Evolutionary conservation across 1,140 invertebrate species (phyloP).

Genomic region (Nomia melanderi): DNA sequence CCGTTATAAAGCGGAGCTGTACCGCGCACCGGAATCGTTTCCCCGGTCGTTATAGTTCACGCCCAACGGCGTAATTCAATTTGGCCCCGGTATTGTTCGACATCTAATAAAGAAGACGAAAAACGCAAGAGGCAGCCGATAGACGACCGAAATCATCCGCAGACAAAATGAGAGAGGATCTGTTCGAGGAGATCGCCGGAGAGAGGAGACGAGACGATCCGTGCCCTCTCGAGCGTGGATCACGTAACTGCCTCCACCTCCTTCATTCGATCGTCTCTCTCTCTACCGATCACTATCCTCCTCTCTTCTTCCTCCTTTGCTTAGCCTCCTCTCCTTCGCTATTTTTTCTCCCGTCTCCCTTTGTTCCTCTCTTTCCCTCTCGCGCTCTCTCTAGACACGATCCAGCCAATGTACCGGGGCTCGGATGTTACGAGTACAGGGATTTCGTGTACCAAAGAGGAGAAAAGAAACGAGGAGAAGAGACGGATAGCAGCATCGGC

Average conservation of each 20-base stretch:
- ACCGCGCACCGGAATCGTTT: no score
- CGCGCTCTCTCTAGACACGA: conserved; percentile 57
- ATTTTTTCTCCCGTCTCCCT: conserved; percentile 37
- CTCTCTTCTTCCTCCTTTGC: conserved; percentile 23
- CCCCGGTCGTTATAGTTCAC: conserved; percentile 21
- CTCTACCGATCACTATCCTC: no score
- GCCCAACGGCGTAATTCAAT: conserved; percentile 40
- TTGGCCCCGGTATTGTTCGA: conserved; percentile 34
- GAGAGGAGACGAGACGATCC: conserved; percentile 48
- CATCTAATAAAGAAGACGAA: conserved; percentile 30
- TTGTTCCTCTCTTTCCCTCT: conserved; percentile 24
- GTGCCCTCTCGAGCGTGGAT: conserved; percentile 70
- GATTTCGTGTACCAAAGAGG: conserved; percentile 63
- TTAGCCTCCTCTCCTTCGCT: conserved; percentile 39
- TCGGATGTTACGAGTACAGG: conserved; percentile 65
- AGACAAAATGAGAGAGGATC: conserved; percentile 45
- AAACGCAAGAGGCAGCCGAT: conserved; percentile 20
- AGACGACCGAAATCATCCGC: conserved; percentile 45
- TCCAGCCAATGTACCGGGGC: conserved; percentile 63
- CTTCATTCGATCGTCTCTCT: no score
- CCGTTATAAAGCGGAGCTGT: no score
- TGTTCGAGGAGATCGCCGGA: conserved; percentile 37
- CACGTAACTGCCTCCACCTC: conserved; percentile 38
- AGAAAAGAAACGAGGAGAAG: conserved; percentile 20
- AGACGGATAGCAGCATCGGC: conserved; percentile 43